phyloP scores from a whole-genome alignment of 2,113 vertebrate genomes.

The Colaptes auratus region DNA sequence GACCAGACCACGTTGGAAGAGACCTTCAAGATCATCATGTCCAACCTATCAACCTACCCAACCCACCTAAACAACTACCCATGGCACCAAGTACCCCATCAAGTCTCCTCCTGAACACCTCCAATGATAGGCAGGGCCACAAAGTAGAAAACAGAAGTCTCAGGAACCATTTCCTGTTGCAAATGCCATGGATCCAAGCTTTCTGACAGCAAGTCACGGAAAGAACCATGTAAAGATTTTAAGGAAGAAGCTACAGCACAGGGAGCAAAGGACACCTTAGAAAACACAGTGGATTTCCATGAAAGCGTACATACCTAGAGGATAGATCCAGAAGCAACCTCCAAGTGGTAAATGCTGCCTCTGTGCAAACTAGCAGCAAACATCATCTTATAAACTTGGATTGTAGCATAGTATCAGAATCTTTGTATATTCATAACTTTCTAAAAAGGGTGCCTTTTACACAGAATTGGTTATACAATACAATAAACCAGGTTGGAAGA shows the following conservation, averaged over 20 bases:
- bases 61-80: too few species aligned
- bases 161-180: neutral
- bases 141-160: neutral
- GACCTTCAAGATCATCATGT: too few species aligned
- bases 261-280: neutral
- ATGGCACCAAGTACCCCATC: too few species aligned
- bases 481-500: too few species aligned
- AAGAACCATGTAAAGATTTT: neutral
- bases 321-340: neutral
- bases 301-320: neutral
- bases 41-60: too few species aligned
- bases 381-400: neutral
- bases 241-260: neutral
- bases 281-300: neutral
- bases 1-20: too few species aligned
- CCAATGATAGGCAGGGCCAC: neutral
- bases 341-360: neutral
- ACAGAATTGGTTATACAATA: neutral
- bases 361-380: neutral
- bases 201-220: neutral
- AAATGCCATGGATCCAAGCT: neutral
- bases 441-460: neutral
- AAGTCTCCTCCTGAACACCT: too few species aligned
- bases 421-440: neutral
- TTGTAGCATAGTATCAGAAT: neutral